Conservation (phyloP, 2,888 invertebrate species). For the Drosophila incognita region DNA sequence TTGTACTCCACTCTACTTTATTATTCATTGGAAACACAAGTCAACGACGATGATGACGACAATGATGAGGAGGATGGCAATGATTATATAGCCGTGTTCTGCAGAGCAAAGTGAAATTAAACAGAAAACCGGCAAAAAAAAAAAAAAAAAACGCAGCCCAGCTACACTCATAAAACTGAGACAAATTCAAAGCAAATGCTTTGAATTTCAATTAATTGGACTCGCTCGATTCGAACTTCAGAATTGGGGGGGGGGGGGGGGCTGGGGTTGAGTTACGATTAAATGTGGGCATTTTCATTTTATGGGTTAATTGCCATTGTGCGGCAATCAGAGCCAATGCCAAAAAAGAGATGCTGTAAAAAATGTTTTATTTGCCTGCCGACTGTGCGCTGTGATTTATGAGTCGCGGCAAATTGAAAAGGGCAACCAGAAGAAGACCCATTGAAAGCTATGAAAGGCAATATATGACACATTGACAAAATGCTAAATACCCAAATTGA, state of each 20-base stretch:
- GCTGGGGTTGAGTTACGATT: constrained; percentile 41
- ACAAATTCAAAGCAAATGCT: constrained; percentile 66
- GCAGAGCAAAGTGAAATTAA: constrained; percentile 63
- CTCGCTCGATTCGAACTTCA: constrained; percentile 33
- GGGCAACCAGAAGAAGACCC: constrained; percentile 24
- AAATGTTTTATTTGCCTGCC: constrained; percentile 63
- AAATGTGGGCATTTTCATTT: constrained; percentile 73
- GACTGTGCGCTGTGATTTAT: constrained; percentile 59
- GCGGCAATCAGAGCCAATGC: constrained; percentile 68
- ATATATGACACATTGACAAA: constrained; percentile 66
- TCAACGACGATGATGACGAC: constrained; percentile 45
- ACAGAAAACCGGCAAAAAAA: constrained; percentile 64
- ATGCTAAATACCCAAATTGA: constrained; percentile 72
- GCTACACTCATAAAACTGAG: constrained; percentile 64
- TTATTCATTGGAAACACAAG: constrained; percentile 77
- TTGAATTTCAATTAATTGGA: constrained; percentile 76
- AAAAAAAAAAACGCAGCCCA: constrained; percentile 38
- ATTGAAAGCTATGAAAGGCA: constrained; percentile 17
- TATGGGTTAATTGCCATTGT: constrained; percentile 80
- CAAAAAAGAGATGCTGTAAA: constrained; percentile 51
- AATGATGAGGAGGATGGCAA: constrained; percentile 33
- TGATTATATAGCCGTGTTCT: constrained; percentile 31
- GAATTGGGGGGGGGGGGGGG: background rate
- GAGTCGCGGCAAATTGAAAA: constrained; percentile 52
- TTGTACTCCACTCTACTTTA: constrained; percentile 73